These are phyloP conservation scores for Drosophila albomicans DNA, from an alignment of 1,140 invertebrate genomes.

Conservation along the genomic window DNA sequence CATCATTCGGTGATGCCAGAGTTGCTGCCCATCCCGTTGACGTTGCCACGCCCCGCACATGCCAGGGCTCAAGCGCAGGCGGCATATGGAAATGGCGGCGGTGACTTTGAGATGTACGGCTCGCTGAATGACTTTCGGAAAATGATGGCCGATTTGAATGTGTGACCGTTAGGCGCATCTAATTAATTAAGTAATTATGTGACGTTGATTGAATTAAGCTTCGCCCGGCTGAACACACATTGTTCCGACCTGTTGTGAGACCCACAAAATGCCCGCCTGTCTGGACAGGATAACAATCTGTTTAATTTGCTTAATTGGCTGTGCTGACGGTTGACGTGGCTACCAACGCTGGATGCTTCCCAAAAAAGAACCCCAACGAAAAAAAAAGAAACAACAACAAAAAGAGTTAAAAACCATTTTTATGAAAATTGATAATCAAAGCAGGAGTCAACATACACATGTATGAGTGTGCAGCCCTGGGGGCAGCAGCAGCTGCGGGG, in stretches of 20 bases:
- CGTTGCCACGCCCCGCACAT: slow-evolving; percentile 90
- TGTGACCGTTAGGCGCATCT: slow-evolving; percentile 82
- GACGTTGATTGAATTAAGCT: slow-evolving; percentile 72
- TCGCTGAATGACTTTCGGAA: slow-evolving; percentile 92
- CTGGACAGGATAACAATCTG: slow-evolving; percentile 79
- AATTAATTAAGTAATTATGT: slow-evolving; percentile 83
- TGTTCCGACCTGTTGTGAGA: slow-evolving; percentile 30
- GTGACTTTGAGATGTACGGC: slow-evolving; percentile 91
- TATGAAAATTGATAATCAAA: slow-evolving; percentile 71
- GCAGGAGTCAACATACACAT: neutral
- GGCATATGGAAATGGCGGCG: slow-evolving; percentile 40
- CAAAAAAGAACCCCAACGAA: neutral
- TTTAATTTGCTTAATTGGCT: slow-evolving; percentile 83
- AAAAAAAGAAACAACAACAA: slow-evolving; percentile 26
- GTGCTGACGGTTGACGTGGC: slow-evolving; percentile 70
- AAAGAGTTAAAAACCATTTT: slow-evolving; percentile 47
- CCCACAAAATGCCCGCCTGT: slow-evolving; percentile 26
- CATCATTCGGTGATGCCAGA: slow-evolving; percentile 98
- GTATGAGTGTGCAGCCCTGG: neutral
- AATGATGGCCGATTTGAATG: slow-evolving; percentile 93
- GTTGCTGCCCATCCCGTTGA: slow-evolving; percentile 95
- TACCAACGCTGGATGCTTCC: slow-evolving; percentile 42
- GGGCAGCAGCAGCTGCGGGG: neutral
- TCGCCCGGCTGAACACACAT: slow-evolving; percentile 36
- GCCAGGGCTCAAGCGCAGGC: slow-evolving; percentile 86